phyloP scores from a whole-genome alignment of 2,888 invertebrate genomes.

The Dascillus cervinus region DNA sequence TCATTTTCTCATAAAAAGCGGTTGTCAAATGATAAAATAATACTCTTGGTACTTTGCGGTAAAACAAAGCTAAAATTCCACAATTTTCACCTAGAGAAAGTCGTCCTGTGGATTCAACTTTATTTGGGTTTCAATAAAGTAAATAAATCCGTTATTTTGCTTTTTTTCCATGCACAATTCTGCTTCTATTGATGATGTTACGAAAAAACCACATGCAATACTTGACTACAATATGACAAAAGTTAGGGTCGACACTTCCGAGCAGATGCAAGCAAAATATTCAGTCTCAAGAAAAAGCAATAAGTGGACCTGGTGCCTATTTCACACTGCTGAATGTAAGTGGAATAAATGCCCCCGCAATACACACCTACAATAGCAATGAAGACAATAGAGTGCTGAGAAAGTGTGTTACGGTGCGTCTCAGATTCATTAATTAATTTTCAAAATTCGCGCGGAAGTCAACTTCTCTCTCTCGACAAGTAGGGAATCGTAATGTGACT shows the following conservation, averaged over 20 bases:
- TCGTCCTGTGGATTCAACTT: neutral
- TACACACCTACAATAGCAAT: too few relatives aligned
- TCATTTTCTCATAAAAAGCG: too few relatives aligned
- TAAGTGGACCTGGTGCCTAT: slow-evolving; percentile 2
- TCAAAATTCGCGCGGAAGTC: too few relatives aligned
- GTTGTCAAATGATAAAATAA: neutral
- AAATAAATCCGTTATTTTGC: neutral
- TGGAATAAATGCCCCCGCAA: too few relatives aligned
- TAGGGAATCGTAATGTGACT: too few relatives aligned
- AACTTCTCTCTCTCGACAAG: too few relatives aligned
- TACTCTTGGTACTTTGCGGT: neutral
- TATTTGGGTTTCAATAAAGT: slow-evolving; percentile 2
- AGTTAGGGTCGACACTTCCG: slow-evolving; percentile 1
- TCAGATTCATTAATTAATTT: too few relatives aligned
- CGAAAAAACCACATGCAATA: neutral
- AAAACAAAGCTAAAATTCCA: slow-evolving; percentile 1
- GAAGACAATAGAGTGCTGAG: too few relatives aligned
- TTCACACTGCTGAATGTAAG: too few relatives aligned
- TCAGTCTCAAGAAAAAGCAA: neutral
- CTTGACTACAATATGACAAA: slow-evolving; percentile 1
- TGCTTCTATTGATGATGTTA: neutral
- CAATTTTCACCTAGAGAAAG: slow-evolving; percentile 1
- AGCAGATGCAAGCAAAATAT: slow-evolving; percentile 1
- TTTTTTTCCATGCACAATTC: neutral
- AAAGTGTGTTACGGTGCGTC: too few relatives aligned